Evolutionary conservation across 2,888 invertebrate species (phyloP).

Genomic region (Loripinus fragilis): DNA sequence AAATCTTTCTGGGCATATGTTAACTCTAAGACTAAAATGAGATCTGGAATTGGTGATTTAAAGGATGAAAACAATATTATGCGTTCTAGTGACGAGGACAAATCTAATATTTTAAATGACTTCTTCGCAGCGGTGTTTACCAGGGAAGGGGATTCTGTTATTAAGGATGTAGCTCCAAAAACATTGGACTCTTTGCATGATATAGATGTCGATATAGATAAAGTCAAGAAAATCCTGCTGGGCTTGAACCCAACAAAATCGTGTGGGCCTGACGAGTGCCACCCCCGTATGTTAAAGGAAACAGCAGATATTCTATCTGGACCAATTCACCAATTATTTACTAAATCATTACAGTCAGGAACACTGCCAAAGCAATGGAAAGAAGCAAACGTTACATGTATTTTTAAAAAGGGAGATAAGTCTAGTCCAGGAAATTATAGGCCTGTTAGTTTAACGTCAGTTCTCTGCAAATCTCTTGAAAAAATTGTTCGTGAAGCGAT

Average conservation of each 20-base stretch:
- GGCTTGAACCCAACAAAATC: constrained; percentile 1
- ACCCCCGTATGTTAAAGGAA: background rate
- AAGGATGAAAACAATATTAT: background rate
- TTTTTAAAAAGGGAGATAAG: background rate
- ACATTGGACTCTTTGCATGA: background rate
- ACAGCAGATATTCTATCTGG: background rate
- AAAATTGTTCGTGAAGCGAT: background rate
- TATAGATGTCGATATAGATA: background rate
- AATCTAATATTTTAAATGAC: constrained; percentile 7
- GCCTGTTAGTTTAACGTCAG: background rate
- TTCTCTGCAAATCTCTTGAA: background rate
- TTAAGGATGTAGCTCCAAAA: background rate
- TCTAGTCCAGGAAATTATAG: background rate
- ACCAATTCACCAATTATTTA: background rate
- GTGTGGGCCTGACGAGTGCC: constrained; percentile 5
- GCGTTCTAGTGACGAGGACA: background rate
- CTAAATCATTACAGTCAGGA: background rate
- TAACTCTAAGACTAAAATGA: constrained; percentile 20
- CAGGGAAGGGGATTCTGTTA: background rate
- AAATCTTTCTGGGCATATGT: constrained; percentile 30
- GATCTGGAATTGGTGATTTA: background rate
- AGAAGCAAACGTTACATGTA: background rate
- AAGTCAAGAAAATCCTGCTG: background rate
- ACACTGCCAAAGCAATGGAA: background rate
- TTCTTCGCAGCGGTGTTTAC: constrained; percentile 10